Base-by-base conservation (phyloP, 1,140 invertebrate species). In the Achatina immaculata region DNA sequence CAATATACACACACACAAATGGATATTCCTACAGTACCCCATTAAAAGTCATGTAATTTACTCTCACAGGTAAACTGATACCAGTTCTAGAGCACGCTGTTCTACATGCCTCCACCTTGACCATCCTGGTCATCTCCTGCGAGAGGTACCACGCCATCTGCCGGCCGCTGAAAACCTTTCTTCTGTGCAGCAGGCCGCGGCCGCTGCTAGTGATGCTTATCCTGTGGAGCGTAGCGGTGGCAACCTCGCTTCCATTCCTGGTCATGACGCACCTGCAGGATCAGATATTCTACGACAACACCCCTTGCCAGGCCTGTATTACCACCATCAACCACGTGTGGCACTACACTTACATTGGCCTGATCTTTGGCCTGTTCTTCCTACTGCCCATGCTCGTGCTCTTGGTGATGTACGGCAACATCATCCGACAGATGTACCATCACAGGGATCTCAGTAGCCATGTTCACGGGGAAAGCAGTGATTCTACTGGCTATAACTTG, bases 91-190 rank as follows among this genome's bases (percentile, higher is more conserved):
- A 89, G 40, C 85, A 85, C 72, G 82, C 82, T 1, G 78, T 80
- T 0, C 75, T 84, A 24, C 85, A 86, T 40, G 87, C 86, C 9
- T 88, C 87, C 16, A 83, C 85, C 11, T 58, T 87, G 40, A 88
- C 86, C n/a, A 85, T 88, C 42, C 68, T 86, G 62, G 83, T 83
- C 16, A 85, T 88, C 66, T 86, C 83, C 14, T 82, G 83, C 34
- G 87, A 88, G 78, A 73, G 87, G 0, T 88, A 83, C 74, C 82
- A 85, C 45, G 85, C 85, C 42, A 87, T 89, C 72, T 85, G 81
- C 45, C 76, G 79, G 31, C 85, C 85, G 19, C 69, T 86, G 1
- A 81, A 82, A 75, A 78, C 78, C 51, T 68, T 81, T 31, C 42
- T 77, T 3, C 11, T 82, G 11, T 80, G 45, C 68, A 72, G 34